A percentile compares a stretch with the other conserved stretches of the same genome.
Evolutionary conservation across 64 coral and sea anemone genomes (phyloP).

Genomic region (Porites lutea): DNA sequence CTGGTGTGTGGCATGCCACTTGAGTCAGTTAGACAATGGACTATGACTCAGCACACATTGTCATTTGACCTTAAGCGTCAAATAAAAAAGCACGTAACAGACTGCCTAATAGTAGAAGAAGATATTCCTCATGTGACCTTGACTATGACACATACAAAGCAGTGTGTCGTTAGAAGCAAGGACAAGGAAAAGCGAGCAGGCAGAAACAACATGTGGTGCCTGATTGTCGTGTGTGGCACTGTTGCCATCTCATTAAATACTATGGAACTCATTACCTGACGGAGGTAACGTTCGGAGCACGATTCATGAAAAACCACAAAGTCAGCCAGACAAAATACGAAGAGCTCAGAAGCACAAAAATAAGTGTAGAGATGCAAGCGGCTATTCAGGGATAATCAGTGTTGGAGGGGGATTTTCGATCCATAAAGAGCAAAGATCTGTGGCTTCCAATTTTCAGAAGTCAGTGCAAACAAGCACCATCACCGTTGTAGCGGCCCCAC

Average conservation of each 20-base stretch:
- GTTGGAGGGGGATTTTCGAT: constrained; percentile 40
- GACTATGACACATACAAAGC: too few relatives aligned
- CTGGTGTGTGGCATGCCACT: too few relatives aligned
- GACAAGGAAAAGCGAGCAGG: too few relatives aligned
- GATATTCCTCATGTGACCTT: too few relatives aligned
- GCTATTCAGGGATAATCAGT: constrained; percentile 41
- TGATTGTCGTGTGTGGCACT: too few relatives aligned
- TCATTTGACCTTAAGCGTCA: too few relatives aligned
- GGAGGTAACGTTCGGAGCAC: constrained; percentile 31
- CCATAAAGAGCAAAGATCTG: constrained; percentile 10
- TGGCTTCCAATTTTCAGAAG: neutral
- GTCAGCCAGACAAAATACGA: neutral
- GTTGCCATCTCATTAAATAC: neutral
- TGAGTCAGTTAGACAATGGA: too few relatives aligned
- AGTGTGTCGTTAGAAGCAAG: too few relatives aligned
- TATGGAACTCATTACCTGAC: constrained; percentile 27
- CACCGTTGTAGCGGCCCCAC: neutral
- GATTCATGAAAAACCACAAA: neutral
- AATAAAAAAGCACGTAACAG: too few relatives aligned
- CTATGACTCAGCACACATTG: too few relatives aligned
- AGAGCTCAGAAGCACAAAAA: neutral
- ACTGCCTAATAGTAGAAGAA: too few relatives aligned
- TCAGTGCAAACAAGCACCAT: neutral
- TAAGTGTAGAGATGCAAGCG: constrained; percentile 2
- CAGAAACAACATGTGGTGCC: too few relatives aligned